Percentiles rank a stretch among this genome's conserved stretches.
Conservation (phyloP, 2,113 vertebrate genomes). For the Lasiurus borealis region DNA sequence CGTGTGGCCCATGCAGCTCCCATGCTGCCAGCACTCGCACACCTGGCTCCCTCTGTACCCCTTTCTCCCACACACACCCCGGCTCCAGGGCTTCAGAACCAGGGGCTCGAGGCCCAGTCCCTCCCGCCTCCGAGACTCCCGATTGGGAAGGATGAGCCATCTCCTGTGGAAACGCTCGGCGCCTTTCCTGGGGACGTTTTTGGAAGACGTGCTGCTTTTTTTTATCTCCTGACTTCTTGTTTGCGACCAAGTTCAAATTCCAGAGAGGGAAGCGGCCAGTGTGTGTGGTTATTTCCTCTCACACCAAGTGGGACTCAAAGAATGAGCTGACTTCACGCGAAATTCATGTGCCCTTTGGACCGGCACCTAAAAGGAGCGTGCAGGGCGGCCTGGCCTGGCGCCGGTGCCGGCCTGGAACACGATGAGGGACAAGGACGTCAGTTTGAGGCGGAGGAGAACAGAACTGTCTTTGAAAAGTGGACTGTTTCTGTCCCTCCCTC, state of each 20-base stretch:
- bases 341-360: constrained; percentile 76
- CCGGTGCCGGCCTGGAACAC: constrained; percentile 49
- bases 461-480: neutral
- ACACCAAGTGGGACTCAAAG: constrained; percentile 78
- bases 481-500: neutral
- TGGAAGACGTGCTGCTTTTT: constrained; percentile 77
- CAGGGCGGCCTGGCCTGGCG: neutral
- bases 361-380: constrained; percentile 62
- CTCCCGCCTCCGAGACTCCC: constrained; percentile 36
- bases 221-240: constrained; percentile 71
- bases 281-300: constrained; percentile 82
- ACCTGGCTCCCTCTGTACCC: neutral
- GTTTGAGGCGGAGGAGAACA: constrained; percentile 15
- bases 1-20: neutral
- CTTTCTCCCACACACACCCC: no score
- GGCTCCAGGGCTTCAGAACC: neutral
- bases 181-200: constrained; percentile 67
- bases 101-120: neutral
- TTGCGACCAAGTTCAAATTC: constrained; percentile 83
- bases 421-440: constrained; percentile 47
- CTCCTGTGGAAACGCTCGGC: constrained; percentile 76
- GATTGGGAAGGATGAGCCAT: constrained; percentile 41
- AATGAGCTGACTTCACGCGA: constrained; percentile 79
- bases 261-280: constrained; percentile 77
- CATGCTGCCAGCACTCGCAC: fast-evolving